Evolutionary conservation across 2,888 invertebrate genomes (phyloP), one percentile per base, ranked within the genome.

Genomic region (Lasioglossum morio): DNA sequence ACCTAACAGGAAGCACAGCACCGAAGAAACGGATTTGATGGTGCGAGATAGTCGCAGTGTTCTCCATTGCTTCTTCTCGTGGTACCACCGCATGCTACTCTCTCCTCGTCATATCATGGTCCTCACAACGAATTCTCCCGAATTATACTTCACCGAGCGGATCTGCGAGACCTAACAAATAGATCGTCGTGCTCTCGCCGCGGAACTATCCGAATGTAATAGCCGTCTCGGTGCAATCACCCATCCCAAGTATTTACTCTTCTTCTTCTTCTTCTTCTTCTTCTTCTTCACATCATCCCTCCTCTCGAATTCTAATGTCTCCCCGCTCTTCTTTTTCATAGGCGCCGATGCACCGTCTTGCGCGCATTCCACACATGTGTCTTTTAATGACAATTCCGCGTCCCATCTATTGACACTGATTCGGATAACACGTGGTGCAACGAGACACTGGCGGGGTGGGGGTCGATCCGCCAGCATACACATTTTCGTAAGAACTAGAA

Each of bases 311-410:
- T 46, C 12, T 30, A 12, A 14, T 30, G 27, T 23, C 66, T 73
- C 87, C 66, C 48, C 81, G 75, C 81, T 74, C 74, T 60, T 72
- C 78, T 76, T 77, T 66, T 37, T 40, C n/a, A 37, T 82, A 73
- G 81, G 80, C 76, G 78, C 73, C 77, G 80, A 78, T 84, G 73
- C 83, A 81, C 84, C 84, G 81, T 81, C 81, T 70, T 84, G 81
- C 81, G 82, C 79, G 88, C 88, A 81, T 89, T 89, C 83, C 81
- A 86, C 89, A 92, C 91, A 91, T 92, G 89, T 89, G 88, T 76
- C 86, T 89, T 91, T 93, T 89, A 93, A 93, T 84, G 89, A 91
- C 91, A 88, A 92, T 92, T 90, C 92, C 91, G 87, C 86, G 80
- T 86, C 88, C 89, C 87, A 80, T 82, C 75, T 90, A 87, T 90